phyloP scores from a whole-genome alignment of 2,888 invertebrate species.

The Xestia ashworthii region DNA sequence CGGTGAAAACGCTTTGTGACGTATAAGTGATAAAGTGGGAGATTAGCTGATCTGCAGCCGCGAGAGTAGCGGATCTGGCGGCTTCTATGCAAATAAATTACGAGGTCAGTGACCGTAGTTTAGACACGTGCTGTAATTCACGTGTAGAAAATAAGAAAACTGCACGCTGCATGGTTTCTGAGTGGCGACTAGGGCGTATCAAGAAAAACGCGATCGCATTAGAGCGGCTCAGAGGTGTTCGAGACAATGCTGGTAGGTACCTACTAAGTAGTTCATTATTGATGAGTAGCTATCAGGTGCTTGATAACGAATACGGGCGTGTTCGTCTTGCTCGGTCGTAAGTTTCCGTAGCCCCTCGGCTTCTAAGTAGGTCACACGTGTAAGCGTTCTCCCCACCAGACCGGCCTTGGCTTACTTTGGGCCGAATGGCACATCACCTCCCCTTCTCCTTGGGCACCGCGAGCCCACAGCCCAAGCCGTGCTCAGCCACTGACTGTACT shows the following conservation, averaged over 20 bases:
- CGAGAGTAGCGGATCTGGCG: conserved; percentile 33
- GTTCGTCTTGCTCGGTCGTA: conserved; percentile 78
- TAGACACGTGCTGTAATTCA: conserved; percentile 78
- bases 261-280: conserved; percentile 72
- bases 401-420: conserved; percentile 90
- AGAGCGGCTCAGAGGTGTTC: conserved; percentile 26
- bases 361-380: conserved; percentile 90
- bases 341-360: conserved; percentile 82
- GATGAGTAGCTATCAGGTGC: conserved; percentile 74
- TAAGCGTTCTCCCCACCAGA: conserved; percentile 88
- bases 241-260: conserved; percentile 48
- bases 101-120: conserved; percentile 80
- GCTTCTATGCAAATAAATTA: conserved; percentile 45
- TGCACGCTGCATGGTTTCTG: conserved; percentile 18
- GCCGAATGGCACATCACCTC: conserved; percentile 85
- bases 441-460: conserved; percentile 78
- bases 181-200: background rate
- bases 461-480: conserved; percentile 60
- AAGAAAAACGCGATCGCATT: conserved; percentile 2
- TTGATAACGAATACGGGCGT: conserved; percentile 58
- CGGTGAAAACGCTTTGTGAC: conserved; percentile 38
- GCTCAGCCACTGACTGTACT: conserved; percentile 26
- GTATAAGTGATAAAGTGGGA: conserved; percentile 45
- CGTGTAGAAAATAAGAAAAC: conserved; percentile 71
- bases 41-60: conserved; percentile 35